Base-by-base conservation (phyloP, 2,797 vertebrate genomes). In the Epinephelus malabaricus region DNA sequence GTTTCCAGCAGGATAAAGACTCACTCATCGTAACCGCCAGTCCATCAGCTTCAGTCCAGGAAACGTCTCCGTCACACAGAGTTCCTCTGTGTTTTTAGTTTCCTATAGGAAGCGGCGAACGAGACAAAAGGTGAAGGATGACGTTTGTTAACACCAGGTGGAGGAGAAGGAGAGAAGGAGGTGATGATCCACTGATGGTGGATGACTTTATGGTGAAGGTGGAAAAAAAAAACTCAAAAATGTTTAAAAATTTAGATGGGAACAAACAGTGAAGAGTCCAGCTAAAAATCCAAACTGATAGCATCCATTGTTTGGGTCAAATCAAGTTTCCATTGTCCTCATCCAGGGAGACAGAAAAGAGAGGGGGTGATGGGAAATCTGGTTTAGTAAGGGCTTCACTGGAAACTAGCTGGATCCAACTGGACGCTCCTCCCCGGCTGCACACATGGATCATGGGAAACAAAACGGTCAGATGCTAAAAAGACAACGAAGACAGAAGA, bases 1-100 rank as follows among this genome's bases (percentile, higher is more conserved):
- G 68, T 82, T 88, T 83, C 79, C 75, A 61, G 77, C 51, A 73
- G 66, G 75, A 87, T 76, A 68, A 86, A 86, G 67, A 73, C 53
- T 87, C 87, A 82, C 43, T 88, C 84, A 75, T 82, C 62, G 17
- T 59, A 27, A n/a, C 65, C 58, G 47, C 77, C 83, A n/a, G 72
- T 74, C 81, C 59, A 0, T 82, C 78, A 80, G 71, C 54, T 68
- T 61, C 10, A 53, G 66, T 30, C 69, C 67, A 79, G 77, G 34
- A 76, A 66, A 76, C 13, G 18, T 79, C 45, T 73, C 50, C 2
- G 30, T 23, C 7, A 5, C 49, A 43, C 63, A 49, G 19, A 70
- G 72, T 64, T 27, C 34, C 14, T 51, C 18, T 4, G 30, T 56
- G 65, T 34, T 34, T 21, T 55, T n/a, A 17, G 69, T 67, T 76